phyloP scores from a whole-genome alignment of 2,113 vertebrate species.

The Coregonus clupeaformis region DNA sequence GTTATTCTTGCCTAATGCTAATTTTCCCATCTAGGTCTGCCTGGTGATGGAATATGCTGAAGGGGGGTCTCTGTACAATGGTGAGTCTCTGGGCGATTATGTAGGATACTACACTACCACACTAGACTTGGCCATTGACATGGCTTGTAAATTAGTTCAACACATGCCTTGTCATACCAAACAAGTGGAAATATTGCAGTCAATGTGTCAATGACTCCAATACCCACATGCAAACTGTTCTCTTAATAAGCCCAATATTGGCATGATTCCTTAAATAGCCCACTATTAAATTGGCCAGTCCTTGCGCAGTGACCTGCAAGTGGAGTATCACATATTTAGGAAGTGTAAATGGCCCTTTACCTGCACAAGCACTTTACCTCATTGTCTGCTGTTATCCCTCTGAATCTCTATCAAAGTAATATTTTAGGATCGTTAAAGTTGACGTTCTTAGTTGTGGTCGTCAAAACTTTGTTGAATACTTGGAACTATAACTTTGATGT shows the following conservation, averaged over 20 bases:
- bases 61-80: conserved; percentile 97
- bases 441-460: not conserved
- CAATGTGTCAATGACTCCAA: too few relatives aligned
- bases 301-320: not conserved
- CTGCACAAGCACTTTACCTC: not conserved
- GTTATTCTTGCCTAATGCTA: not conserved
- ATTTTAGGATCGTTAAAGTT: not conserved
- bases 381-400: not conserved
- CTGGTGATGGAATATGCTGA: conserved; percentile 99
- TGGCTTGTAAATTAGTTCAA: too few relatives aligned
- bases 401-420: conserved; percentile 20
- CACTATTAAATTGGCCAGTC: not conserved
- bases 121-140: too few relatives aligned
- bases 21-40: conserved; percentile 81
- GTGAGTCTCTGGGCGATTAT: conserved; percentile 76
- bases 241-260: not conserved
- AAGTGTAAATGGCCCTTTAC: not conserved
- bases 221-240: too few relatives aligned
- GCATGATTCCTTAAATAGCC: not conserved
- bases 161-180: too few relatives aligned
- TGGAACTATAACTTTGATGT: not conserved
- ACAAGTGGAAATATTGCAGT: too few relatives aligned
- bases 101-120: not conserved
- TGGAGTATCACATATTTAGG: not conserved
- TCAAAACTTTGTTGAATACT: not conserved